These are phyloP conservation scores for Dicrurus megarhynchus DNA, from an alignment of 2,113 vertebrate species.

Conservation along the genomic window DNA sequence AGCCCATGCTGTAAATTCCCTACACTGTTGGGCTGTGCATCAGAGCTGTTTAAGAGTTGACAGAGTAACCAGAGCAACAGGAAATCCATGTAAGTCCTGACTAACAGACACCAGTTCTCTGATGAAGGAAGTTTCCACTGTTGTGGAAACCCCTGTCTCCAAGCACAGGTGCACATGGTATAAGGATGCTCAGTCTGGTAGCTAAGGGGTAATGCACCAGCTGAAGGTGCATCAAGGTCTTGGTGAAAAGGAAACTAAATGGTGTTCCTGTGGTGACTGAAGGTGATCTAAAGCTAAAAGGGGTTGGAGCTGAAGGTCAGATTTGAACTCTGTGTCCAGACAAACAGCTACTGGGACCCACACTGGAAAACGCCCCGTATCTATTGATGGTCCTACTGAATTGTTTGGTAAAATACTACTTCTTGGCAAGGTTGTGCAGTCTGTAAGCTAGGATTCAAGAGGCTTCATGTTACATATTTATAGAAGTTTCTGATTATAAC, in stretches of 20 bases:
- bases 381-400: neutral
- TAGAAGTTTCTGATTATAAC: neutral
- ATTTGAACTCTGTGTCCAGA: neutral
- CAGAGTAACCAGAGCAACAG: neutral
- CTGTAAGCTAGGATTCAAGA: neutral
- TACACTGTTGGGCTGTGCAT: neutral
- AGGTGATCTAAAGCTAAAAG: neutral
- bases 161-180: neutral
- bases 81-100: neutral
- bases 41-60: neutral
- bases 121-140: neutral
- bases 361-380: fast-evolving
- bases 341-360: neutral
- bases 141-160: neutral
- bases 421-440: neutral
- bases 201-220: neutral
- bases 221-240: neutral
- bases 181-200: neutral
- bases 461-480: neutral
- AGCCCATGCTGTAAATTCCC: neutral
- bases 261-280: neutral
- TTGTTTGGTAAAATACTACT: neutral
- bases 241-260: neutral
- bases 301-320: neutral
- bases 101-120: neutral